Percentiles rank a stretch among this genome's conserved stretches.
phyloP scores from a whole-genome alignment of 2,113 vertebrate genomes.

The Neofelis nebulosa region DNA sequence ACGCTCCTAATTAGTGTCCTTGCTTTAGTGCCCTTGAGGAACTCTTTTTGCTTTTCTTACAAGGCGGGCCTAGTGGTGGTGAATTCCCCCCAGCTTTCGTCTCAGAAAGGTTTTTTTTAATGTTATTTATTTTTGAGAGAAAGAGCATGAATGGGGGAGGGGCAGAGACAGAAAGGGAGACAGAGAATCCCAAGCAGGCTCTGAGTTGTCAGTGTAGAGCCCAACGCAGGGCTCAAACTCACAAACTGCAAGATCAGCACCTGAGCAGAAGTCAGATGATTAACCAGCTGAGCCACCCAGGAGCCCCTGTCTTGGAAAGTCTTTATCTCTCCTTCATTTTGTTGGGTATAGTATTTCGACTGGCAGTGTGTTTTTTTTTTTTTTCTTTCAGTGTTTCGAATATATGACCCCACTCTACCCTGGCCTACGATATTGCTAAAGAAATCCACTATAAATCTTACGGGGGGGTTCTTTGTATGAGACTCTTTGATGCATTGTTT shows the following conservation, averaged over 20 bases:
- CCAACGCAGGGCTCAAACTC: no score
- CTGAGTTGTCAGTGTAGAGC: no score
- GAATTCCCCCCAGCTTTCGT: not conserved
- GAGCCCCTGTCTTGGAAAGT: not conserved
- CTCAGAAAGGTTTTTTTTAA: not conserved
- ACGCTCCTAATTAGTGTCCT: not conserved
- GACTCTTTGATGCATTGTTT: not conserved
- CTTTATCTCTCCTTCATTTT: not conserved
- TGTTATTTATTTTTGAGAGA: no score
- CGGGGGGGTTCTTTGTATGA: not conserved
- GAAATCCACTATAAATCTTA: not conserved
- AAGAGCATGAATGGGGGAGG: no score
- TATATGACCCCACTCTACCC: not conserved
- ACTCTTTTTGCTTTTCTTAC: not conserved
- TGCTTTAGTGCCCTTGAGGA: not conserved
- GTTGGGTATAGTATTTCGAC: not conserved
- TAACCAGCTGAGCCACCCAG: no score
- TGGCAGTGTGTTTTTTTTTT: not conserved
- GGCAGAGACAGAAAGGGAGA: no score
- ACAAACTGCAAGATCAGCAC: no score
- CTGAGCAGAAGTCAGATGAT: no score
- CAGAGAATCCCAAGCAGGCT: no score
- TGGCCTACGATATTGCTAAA: not conserved
- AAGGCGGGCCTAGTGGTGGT: not conserved
- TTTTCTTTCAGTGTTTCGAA: not conserved